Evolutionary conservation across 92 coral and sea anemone genomes (phyloP), one percentile per base, ranked within the genome.

Genomic region (Plumapathes pennacea): DNA sequence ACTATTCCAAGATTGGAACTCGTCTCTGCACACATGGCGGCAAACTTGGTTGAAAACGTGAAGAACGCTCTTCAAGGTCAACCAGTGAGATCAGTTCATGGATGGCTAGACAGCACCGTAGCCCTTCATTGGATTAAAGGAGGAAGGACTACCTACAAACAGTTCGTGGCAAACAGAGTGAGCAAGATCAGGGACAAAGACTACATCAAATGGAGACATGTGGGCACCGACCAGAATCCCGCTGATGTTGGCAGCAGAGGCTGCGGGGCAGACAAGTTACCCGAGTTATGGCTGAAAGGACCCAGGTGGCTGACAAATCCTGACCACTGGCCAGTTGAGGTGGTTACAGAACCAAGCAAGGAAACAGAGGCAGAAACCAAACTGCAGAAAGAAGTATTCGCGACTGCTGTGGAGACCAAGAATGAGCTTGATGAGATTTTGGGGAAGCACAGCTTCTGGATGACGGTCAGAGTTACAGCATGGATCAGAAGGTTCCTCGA

Each of bases 281-380:
- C 62, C 46, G 62, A 32, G 1, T 10, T 41, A 11, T 76, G 75
- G 69, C 23, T 65, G 39, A 12, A 59, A 1, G 83, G 75, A 28
- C 83, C 75, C 20, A 29, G 48, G 1, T 76, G 76, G 76, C 57
- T 66, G 61, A 1, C 67, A 3, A 32, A 23, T 13, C 51, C 67
- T 22, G 72, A 54, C 20, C 9, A 64, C 12, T 64, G 75, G 83
- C 76, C 69, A 10, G 46, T 8, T n/a, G 61, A 65, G 44, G 15
- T 65, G 8, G 50, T 28, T 8, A 40, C 66, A 21, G 24, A 42
- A 25, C 32, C 60, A 6, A 54, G 48, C 48, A 40, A 52, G 24
- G 72, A 73, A 17, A 51, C 72, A 24, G 62, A 74, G 43, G 31
- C 10, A 14, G 74, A 64, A 55, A 54, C 74, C 2, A 74, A 64